Conservation (phyloP, 2,797 vertebrate species). For the Dipus sagitta region DNA sequence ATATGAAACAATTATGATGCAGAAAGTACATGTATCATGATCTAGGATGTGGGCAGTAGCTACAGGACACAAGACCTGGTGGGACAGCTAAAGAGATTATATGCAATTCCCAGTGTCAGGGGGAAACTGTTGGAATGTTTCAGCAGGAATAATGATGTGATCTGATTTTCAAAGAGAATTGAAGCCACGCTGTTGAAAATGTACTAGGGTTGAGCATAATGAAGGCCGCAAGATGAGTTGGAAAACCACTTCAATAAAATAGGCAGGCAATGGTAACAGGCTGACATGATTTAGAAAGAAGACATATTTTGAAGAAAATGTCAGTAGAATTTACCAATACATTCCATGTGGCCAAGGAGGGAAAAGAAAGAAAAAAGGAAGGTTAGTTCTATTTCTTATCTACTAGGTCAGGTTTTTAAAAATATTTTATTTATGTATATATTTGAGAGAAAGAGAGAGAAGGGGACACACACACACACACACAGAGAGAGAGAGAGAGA, state of each 20-base stretch:
- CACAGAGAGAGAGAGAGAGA: no score
- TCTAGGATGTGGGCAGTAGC: background rate
- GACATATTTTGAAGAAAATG: background rate
- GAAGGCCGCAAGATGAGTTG: background rate
- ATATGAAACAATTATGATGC: background rate
- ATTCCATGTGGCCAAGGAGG: background rate
- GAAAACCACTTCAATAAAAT: no score
- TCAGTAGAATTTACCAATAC: background rate
- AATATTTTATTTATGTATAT: no score
- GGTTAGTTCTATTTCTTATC: background rate
- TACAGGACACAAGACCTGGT: fast-evolving
- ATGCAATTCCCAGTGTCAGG: background rate
- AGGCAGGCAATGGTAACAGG: background rate
- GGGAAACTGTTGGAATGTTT: background rate
- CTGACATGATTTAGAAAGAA: background rate
- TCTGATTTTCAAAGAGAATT: background rate
- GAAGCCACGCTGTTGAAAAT: background rate
- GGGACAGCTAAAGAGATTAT: background rate
- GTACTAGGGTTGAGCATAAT: background rate
- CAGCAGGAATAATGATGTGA: background rate
- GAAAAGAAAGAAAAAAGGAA: background rate
- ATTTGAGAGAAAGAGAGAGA: no score
- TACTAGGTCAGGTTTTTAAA: background rate
- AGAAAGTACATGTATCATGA: background rate
- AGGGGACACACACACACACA: no score